Evolutionary conservation across 2,888 invertebrate species (phyloP), one percentile per base, ranked within the genome.

Genomic region (Crocallis elinguaria): DNA sequence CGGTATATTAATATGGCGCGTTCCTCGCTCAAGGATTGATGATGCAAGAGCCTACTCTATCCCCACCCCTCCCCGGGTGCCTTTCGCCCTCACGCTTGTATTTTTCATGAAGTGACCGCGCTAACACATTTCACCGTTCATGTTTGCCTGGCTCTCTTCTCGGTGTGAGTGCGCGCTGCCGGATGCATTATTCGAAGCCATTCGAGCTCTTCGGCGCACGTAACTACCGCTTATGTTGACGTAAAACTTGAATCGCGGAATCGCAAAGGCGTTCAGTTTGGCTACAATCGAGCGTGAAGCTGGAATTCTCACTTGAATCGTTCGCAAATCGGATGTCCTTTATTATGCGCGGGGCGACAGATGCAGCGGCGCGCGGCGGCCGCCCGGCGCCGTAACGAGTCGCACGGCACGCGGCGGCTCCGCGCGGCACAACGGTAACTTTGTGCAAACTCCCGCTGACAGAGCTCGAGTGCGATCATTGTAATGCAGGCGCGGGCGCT

Each of bases 241-340:
- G 48, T 59, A 37, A 58, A 64, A 50, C 21, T 11, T 12, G 25
- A 38, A 38, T 23, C 56, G 52, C 44, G 53, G 52, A 61, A 67
- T 68, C 41, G 49, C 59, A 56, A 59, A 65, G 54, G 50, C 54
- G 50, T 60, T 62, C 58, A 51, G 50, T 58, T 60, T 42, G 46
- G 16, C 38, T 46, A 55, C 57, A 61, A 41, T 62, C 38, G 60
- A 67, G 61, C 65, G 66, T 64, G 57, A 69, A 67, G 61, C 58
- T 49, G 42, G 52, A 46, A 59, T 45, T 53, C 19, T 41, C 57
- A 58, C 61, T 56, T 44, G 58, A 60, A 59, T 53, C 43, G 63
- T 51, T 67, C 56, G 51, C 61, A 54, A 62, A 64, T 63, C 60
- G 57, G 60, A 63, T 55, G 63, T 64, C 41, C 42, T 49, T 25